A percentile compares a stretch with the other conserved stretches of the same genome.
Conservation (phyloP, 1,140 invertebrate species). For the Solen grandis region DNA sequence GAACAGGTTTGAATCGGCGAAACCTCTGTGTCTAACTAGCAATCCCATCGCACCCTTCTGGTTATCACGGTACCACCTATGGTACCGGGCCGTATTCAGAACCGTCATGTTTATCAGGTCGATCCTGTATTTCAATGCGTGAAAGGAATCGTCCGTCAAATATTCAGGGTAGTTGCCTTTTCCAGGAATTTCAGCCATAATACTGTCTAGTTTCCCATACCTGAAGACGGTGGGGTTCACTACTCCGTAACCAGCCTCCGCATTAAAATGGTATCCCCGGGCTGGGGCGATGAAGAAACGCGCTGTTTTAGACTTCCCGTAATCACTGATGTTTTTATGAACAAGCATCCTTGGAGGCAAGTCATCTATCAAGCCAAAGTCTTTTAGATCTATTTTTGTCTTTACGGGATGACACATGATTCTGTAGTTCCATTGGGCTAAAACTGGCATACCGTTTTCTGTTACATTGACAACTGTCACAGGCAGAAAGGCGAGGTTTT, state of each 20-base stretch:
- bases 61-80: constrained; percentile 62
- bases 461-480: constrained; percentile 59
- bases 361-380: constrained; percentile 67
- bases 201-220: constrained; percentile 61
- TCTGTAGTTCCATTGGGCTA: constrained; percentile 75
- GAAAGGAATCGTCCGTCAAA: constrained; percentile 64
- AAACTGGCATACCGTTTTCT: constrained; percentile 54
- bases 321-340: constrained; percentile 21
- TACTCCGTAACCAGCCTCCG: constrained; percentile 42
- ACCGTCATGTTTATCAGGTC: constrained; percentile 19
- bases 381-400: constrained; percentile 47
- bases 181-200: constrained; percentile 75
- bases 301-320: constrained; percentile 43
- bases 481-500: constrained; percentile 68
- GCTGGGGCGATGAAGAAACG: constrained; percentile 57
- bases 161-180: constrained; percentile 71
- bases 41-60: constrained; percentile 60
- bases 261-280: constrained; percentile 10
- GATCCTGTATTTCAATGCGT: constrained; percentile 38
- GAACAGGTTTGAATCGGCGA: constrained; percentile 68
- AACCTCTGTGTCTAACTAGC: constrained; percentile 59
- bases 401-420: constrained; percentile 73
- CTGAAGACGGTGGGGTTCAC: constrained; percentile 31
- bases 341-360: constrained; percentile 56
- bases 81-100: constrained; percentile 70